These are phyloP conservation scores for Acanthurus leucopareius DNA, from an alignment of 2,797 vertebrate genomes.

Conservation along the genomic window DNA sequence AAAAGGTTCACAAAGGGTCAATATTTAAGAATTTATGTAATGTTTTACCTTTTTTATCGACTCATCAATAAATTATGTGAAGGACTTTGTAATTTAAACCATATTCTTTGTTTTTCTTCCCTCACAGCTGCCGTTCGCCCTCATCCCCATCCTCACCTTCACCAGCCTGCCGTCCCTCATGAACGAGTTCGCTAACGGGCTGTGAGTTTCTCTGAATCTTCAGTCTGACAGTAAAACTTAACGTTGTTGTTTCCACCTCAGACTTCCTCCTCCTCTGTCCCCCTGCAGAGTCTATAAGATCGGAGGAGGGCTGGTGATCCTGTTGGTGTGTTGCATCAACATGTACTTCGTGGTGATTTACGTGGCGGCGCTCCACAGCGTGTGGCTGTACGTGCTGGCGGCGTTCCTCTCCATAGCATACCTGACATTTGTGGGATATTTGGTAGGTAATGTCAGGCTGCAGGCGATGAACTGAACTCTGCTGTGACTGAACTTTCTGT, in stretches of 20 bases:
- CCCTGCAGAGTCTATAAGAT: slow-evolving; percentile 87
- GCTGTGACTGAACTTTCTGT: neutral
- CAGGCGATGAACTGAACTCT: neutral
- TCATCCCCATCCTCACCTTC: slow-evolving; percentile 94
- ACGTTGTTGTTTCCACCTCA: neutral
- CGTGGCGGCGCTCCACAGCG: slow-evolving; percentile 82
- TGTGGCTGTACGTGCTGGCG: slow-evolving; percentile 87
- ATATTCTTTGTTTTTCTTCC: neutral
- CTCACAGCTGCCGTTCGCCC: slow-evolving; percentile 91
- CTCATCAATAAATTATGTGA: neutral
- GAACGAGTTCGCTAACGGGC: slow-evolving; percentile 92
- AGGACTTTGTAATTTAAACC: neutral
- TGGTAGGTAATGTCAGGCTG: slow-evolving; percentile 85
- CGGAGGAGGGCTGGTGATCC: slow-evolving; percentile 85
- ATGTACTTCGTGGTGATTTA: slow-evolving; percentile 93
- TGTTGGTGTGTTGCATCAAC: slow-evolving; percentile 91
- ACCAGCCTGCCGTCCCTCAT: slow-evolving; percentile 92
- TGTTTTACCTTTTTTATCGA: neutral
- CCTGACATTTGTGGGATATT: slow-evolving; percentile 90
- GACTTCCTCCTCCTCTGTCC: rapidly evolving
- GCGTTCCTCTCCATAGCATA: slow-evolving; percentile 86
- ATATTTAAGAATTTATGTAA: too few species aligned
- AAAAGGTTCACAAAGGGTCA: too few species aligned
- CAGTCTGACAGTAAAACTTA: neutral
- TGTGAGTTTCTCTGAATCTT: slow-evolving; percentile 83